These are phyloP conservation scores for Mohoua ochrocephala DNA, from an alignment of 2,113 vertebrate genomes.

Conservation along the genomic window DNA sequence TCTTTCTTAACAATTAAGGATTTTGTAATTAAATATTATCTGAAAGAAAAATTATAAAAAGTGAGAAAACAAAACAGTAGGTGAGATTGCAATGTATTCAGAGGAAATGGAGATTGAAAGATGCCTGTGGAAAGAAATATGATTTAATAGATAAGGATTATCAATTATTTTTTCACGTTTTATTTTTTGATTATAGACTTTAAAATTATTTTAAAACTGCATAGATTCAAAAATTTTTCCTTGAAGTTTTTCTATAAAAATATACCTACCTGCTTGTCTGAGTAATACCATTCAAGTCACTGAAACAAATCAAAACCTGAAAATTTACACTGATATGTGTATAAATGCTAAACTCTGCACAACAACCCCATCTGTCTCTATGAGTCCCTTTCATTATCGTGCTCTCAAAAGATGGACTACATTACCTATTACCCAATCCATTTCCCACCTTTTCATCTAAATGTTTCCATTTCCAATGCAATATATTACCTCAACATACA, in stretches of 20 bases:
- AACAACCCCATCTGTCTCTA: neutral
- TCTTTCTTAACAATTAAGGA: neutral
- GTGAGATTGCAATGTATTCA: neutral
- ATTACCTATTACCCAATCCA: neutral
- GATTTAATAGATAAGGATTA: neutral
- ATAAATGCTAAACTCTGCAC: neutral
- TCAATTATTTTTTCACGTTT: neutral
- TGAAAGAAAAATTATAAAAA: neutral
- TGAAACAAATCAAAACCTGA: neutral
- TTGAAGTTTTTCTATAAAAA: neutral
- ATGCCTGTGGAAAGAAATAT: neutral
- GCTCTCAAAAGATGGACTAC: neutral
- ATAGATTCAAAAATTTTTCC: neutral
- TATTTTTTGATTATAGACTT: neutral
- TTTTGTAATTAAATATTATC: neutral
- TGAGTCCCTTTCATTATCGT: neutral
- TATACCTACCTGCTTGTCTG: neutral
- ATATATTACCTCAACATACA: neutral
- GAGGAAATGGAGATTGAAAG: neutral
- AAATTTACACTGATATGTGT: neutral
- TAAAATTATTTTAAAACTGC: neutral
- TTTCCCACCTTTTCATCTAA: neutral
- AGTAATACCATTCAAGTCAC: neutral
- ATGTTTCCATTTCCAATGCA: neutral
- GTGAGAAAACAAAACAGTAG: neutral